These are phyloP conservation scores for Acleris literana DNA, from an alignment of 2,888 invertebrate genomes.

Conservation along the genomic window DNA sequence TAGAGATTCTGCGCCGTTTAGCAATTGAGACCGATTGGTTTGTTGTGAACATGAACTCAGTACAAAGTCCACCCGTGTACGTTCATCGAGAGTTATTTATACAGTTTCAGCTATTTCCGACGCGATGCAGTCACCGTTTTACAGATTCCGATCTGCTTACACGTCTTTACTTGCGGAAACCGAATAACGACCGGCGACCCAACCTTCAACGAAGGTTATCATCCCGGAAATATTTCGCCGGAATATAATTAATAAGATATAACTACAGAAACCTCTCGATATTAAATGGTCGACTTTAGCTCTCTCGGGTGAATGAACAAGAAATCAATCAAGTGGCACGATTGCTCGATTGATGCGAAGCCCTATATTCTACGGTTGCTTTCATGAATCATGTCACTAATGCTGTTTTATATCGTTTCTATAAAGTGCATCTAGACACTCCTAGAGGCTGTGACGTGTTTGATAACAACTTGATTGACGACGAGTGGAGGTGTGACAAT, in stretches of 20 bases:
- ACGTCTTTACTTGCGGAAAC: constrained; percentile 37
- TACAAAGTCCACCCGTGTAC: constrained; percentile 56
- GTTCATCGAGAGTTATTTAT: constrained; percentile 49
- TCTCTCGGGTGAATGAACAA: constrained; percentile 41
- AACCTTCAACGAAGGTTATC: constrained; percentile 47
- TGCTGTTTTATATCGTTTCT: constrained; percentile 29
- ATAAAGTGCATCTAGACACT: constrained; percentile 41
- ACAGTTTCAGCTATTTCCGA: constrained; percentile 46
- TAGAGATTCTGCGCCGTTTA: constrained; percentile 39
- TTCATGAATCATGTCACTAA: constrained; percentile 34
- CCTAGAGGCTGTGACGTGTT: constrained; percentile 47
- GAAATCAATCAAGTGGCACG: constrained; percentile 55
- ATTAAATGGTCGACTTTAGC: constrained; percentile 48
- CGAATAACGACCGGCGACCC: constrained; percentile 37
- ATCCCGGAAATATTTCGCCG: constrained; percentile 39
- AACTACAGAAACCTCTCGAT: constrained; percentile 49
- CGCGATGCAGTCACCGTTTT: constrained; percentile 32
- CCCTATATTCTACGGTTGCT: constrained; percentile 13
- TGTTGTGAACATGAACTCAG: constrained; percentile 45
- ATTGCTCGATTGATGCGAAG: constrained; percentile 48
- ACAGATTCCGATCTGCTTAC: constrained; percentile 35
- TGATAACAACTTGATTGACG: constrained; percentile 43
- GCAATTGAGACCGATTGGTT: constrained; percentile 53
- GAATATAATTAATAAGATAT: constrained; percentile 38
- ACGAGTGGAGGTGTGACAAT: constrained; percentile 45